Evolutionary conservation across 2,888 invertebrate genomes (phyloP).

Genomic region (Epirrita christyi): DNA sequence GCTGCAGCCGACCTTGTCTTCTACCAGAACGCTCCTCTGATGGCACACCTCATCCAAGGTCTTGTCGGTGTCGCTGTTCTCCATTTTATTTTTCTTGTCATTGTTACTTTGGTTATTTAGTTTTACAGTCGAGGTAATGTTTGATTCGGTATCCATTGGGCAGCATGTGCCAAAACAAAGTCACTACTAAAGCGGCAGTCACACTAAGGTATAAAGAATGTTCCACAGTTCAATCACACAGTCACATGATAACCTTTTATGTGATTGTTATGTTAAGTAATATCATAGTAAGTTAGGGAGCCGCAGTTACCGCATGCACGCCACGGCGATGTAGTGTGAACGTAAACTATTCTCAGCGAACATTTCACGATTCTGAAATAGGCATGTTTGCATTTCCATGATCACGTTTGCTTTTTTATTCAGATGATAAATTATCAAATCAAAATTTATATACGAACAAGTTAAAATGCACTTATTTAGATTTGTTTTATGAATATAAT

Average conservation of each 20-base stretch:
- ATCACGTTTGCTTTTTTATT: conserved; percentile 40
- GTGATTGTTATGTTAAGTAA: conserved; percentile 59
- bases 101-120: conserved; percentile 66
- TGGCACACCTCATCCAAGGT: conserved; percentile 51
- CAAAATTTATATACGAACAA: too few relatives aligned
- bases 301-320: conserved; percentile 64
- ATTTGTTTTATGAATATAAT: too few relatives aligned
- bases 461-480: too few relatives aligned
- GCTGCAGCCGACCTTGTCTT: conserved; percentile 48
- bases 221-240: conserved; percentile 57
- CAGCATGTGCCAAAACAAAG: conserved; percentile 63
- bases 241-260: conserved; percentile 68
- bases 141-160: conserved; percentile 74
- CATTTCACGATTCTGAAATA: conserved; percentile 65
- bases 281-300: conserved; percentile 58
- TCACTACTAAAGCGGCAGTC: conserved; percentile 47
- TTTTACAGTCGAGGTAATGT: conserved; percentile 55
- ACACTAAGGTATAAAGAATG: conserved; percentile 50
- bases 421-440: conserved; percentile 44
- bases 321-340: conserved; percentile 52
- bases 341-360: conserved; percentile 52
- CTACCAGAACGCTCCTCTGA: conserved; percentile 51
- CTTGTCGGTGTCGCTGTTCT: conserved; percentile 44
- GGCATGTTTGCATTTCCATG: conserved; percentile 34
- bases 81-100: conserved; percentile 75